A percentile compares a stretch with the other conserved stretches of the same genome.
These are phyloP conservation scores for Drosophila pseudoananassae DNA, from an alignment of 1,140 invertebrate species.

Conservation along the genomic window DNA sequence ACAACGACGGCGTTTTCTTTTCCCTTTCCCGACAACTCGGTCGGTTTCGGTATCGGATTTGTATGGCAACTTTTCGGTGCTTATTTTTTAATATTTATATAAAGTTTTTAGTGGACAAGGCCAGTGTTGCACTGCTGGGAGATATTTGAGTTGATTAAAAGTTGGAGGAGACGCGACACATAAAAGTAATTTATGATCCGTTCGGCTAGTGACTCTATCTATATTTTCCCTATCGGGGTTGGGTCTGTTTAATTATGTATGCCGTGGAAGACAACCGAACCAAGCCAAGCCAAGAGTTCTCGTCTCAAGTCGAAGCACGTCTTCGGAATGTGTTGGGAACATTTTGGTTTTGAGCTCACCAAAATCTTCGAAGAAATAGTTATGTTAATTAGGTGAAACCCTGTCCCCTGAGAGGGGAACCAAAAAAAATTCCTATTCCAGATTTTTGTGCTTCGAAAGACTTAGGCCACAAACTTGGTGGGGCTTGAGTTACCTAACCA, in stretches of 20 bases:
- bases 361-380: constrained; percentile 64
- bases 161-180: constrained; percentile 39
- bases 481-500: constrained; percentile 4
- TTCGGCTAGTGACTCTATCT: constrained; percentile 33
- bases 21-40: constrained; percentile 48
- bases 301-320: constrained; percentile 59
- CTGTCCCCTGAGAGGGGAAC: constrained; percentile 5
- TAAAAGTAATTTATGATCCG: constrained; percentile 49
- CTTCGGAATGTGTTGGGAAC: constrained; percentile 60
- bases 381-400: constrained; percentile 67
- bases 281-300: constrained; percentile 40
- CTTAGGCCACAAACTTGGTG: constrained; percentile 51
- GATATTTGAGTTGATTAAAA: constrained; percentile 46
- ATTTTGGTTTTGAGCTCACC: constrained; percentile 40
- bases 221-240: constrained; percentile 55
- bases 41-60: constrained; percentile 47
- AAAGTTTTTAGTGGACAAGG: constrained; percentile 61
- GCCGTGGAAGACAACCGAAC: constrained; percentile 33
- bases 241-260: constrained; percentile 70
- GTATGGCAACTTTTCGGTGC: constrained; percentile 72
- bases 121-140: constrained; percentile 67
- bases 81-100: constrained; percentile 45
- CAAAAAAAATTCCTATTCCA: constrained; percentile 7
- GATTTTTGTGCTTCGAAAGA: constrained; percentile 47
- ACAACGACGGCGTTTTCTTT: constrained; percentile 31